Evolutionary conservation across 2,113 vertebrate species (phyloP).

Genomic region (Coptodon rendalli): DNA sequence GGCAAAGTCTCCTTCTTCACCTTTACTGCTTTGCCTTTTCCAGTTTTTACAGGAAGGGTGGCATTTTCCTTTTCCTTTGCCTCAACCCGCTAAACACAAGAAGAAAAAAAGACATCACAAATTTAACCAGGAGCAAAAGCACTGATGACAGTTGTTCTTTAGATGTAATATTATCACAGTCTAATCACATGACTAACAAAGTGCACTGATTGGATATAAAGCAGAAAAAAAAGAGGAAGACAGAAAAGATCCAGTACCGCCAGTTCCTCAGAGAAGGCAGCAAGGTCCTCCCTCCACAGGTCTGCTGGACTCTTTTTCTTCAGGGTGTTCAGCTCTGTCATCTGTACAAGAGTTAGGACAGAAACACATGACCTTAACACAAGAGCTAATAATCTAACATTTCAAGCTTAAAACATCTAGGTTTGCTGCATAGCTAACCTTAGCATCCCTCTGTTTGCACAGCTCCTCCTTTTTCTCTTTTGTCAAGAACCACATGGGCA

Average conservation of each 20-base stretch:
- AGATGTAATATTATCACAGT: not conserved
- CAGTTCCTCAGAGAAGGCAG: conserved; percentile 84
- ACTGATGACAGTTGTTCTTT: not conserved
- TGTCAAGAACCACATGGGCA: conserved; percentile 96
- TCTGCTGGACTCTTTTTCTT: conserved; percentile 79
- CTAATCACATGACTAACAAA: not conserved
- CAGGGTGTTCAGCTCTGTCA: conserved; percentile 79
- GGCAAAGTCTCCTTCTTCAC: conserved; percentile 81
- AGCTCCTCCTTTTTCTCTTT: conserved; percentile 98
- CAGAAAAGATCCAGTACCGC: conserved; percentile 61
- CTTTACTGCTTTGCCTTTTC: conserved; percentile 75
- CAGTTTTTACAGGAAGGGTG: conserved; percentile 63
- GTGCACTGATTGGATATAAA: not conserved
- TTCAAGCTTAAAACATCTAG: not conserved
- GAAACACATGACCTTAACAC: not conserved
- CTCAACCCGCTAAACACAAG: conserved; percentile 70
- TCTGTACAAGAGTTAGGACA: conserved; percentile 19
- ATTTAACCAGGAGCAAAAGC: not conserved
- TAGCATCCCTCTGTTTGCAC: conserved; percentile 84
- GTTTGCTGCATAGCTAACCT: conserved; percentile 63
- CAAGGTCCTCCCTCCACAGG: conserved; percentile 90
- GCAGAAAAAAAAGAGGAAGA: not conserved
- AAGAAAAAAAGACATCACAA: not conserved
- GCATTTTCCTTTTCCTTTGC: conserved; percentile 76
- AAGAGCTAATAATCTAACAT: not conserved